Conservation (phyloP, 2,888 invertebrate species). For the Drosophila mercatorum region DNA sequence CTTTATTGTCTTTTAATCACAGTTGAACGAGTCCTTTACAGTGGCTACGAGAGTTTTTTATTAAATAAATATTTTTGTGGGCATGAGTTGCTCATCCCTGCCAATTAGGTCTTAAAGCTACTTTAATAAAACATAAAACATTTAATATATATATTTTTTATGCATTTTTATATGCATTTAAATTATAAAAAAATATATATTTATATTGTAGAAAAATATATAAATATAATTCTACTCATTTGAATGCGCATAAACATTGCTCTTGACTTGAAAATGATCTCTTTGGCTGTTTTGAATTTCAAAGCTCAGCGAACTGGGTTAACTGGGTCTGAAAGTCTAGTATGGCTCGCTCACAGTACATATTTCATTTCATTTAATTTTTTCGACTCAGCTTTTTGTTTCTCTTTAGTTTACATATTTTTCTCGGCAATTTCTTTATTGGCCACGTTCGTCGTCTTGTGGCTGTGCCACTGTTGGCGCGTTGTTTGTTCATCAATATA, state of each 20-base stretch:
- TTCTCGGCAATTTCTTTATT: background rate
- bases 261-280: background rate
- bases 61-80: background rate
- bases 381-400: constrained; percentile 16
- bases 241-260: background rate
- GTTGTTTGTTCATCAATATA: constrained; percentile 26
- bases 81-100: background rate
- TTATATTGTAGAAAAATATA: too few species aligned
- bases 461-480: constrained; percentile 13
- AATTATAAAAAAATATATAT: background rate
- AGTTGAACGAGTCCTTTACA: background rate
- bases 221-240: background rate
- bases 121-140: background rate
- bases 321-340: background rate
- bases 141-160: background rate
- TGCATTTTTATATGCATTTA: background rate
- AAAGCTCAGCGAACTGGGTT: constrained; percentile 23
- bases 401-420: constrained; percentile 4
- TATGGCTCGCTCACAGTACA: background rate
- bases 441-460: constrained; percentile 2
- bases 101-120: background rate
- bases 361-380: constrained; percentile 25
- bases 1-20: background rate
- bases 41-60: too few species aligned
- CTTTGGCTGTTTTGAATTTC: constrained; percentile 5